Evolutionary conservation across 30 jellyfish, hydroid and myxozoan genomes (phyloP).

Genomic region (Mastigias papua): DNA sequence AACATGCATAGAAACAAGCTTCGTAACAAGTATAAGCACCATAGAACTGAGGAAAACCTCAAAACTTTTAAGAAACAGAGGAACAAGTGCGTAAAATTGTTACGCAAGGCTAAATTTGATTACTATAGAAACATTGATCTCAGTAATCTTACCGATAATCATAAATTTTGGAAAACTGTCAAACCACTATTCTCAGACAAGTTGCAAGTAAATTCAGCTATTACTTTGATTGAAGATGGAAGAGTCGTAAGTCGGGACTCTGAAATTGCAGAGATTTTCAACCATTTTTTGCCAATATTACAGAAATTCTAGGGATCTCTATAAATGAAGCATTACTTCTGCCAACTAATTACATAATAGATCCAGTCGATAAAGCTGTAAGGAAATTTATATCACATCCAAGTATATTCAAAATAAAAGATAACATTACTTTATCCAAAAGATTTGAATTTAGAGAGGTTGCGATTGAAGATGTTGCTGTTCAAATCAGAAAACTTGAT

Average conservation of each 20-base stretch:
- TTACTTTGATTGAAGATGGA: conserved; percentile 41
- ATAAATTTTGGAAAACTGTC: conserved; percentile 54
- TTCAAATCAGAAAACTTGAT: conserved; percentile 42
- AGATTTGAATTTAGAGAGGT: conserved; percentile 26
- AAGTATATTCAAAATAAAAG: conserved; percentile 27
- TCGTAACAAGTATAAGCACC: conserved; percentile 23
- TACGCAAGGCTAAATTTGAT: conserved; percentile 46
- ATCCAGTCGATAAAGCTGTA: conserved; percentile 40
- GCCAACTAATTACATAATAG: conserved; percentile 11
- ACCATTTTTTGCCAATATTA: conserved; percentile 47
- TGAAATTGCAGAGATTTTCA: conserved; percentile 51
- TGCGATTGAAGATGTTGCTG: conserved; percentile 26
- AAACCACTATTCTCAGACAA: conserved; percentile 70
- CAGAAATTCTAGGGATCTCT: conserved; percentile 47
- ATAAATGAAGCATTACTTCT: conserved; percentile 17
- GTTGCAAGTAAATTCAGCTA: conserved; percentile 37
- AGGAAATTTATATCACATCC: conserved; percentile 31
- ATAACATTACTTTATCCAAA: conserved; percentile 17
- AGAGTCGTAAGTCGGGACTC: conserved; percentile 46
- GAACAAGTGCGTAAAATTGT: conserved; percentile 46
- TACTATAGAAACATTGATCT: conserved; percentile 49
- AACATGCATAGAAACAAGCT: neutral
- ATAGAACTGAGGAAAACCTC: conserved; percentile 54
- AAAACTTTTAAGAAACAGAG: conserved; percentile 49
- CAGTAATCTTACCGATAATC: conserved; percentile 30